These are phyloP conservation scores for Morus bassanus DNA, from an alignment of 2,797 vertebrate genomes.

Conservation along the genomic window DNA sequence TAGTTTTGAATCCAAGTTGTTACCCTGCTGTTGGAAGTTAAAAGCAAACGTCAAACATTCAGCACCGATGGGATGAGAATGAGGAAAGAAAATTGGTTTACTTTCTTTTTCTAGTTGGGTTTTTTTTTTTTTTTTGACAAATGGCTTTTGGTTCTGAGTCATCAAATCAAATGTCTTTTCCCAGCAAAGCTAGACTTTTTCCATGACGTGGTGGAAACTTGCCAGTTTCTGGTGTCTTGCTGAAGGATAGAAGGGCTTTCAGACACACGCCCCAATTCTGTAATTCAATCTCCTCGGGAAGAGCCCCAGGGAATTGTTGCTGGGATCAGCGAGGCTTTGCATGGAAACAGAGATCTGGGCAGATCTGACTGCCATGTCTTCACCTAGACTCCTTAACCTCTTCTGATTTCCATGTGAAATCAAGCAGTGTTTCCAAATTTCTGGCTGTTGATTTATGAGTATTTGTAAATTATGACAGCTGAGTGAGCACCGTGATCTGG, in stretches of 20 bases:
- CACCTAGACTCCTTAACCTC: background rate
- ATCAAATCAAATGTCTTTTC: background rate
- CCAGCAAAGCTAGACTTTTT: background rate
- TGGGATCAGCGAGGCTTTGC: background rate
- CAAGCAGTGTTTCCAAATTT: background rate
- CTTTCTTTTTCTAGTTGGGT: background rate
- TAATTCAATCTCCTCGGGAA: background rate
- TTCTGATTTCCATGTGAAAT: background rate
- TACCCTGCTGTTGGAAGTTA: background rate
- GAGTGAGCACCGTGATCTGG: background rate
- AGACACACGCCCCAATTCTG: background rate
- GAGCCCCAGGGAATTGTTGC: slow-evolving; percentile 9
- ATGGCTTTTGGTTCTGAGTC: background rate
- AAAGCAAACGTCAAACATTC: accelerated
- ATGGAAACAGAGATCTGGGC: background rate
- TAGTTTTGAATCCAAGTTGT: background rate
- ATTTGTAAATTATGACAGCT: background rate
- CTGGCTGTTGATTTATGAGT: background rate
- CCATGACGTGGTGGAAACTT: background rate
- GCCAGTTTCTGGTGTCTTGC: background rate
- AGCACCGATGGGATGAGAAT: background rate
- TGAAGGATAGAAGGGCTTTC: background rate
- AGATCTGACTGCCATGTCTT: background rate
- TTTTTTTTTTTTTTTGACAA: background rate
- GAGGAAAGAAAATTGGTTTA: background rate